phyloP scores from a whole-genome alignment of 2,113 vertebrate species.

The Suricata suricatta region DNA sequence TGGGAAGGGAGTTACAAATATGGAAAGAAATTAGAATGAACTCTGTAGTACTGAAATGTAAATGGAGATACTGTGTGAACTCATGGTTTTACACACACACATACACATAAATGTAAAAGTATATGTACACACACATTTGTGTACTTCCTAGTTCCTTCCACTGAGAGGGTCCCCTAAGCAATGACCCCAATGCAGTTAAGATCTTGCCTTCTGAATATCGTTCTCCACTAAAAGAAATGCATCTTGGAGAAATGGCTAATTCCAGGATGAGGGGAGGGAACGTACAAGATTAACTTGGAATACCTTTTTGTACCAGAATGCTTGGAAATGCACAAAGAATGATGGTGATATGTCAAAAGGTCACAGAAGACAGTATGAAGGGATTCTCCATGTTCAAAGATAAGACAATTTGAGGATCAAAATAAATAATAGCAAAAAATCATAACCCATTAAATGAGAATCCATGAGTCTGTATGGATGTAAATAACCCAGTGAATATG shows the following conservation, averaged over 20 bases:
- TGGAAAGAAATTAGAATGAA: not conserved
- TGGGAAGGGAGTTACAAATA: not conserved
- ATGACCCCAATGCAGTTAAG: not conserved
- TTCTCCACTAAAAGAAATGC: conserved; percentile 30
- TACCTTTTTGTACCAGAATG: not conserved
- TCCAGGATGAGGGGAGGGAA: not conserved
- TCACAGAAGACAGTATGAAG: not conserved
- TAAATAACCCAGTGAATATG: not conserved
- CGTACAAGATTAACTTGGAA: not conserved
- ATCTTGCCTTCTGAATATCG: not conserved
- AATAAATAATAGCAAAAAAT: not conserved
- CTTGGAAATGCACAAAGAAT: not conserved
- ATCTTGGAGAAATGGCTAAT: not conserved
- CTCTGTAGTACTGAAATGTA: not conserved
- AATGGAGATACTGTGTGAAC: not conserved
- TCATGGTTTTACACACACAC: not conserved
- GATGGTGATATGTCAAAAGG: not conserved
- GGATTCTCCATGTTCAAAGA: not conserved
- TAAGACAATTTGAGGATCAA: not conserved
- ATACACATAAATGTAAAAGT: not conserved
- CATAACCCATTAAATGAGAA: conserved; percentile 19
- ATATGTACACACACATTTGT: not conserved
- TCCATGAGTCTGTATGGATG: not conserved
- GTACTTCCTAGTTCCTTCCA: not conserved
- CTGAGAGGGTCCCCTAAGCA: not conserved